A percentile compares a stretch with the other conserved stretches of the same genome.
These are phyloP conservation scores for Caenorhabditis inopinata DNA, from an alignment of 1,140 invertebrate species.

Conservation along the genomic window DNA sequence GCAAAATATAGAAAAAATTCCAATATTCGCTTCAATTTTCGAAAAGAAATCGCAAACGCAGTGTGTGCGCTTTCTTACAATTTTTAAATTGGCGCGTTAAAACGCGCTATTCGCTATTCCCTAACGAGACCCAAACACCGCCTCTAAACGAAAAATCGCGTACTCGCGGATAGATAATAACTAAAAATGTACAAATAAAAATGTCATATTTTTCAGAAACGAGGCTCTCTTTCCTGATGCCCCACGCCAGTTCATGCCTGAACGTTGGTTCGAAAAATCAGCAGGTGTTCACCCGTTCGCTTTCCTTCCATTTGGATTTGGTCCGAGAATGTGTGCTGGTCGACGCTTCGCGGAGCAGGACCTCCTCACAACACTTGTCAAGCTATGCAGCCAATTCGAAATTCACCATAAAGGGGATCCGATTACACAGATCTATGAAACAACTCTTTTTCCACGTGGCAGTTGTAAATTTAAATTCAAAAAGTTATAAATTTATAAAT, in stretches of 20 bases:
- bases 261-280: conserved; percentile 75
- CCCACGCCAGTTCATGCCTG: conserved; percentile 77
- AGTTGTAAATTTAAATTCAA: conserved; percentile 52
- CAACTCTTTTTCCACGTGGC: conserved; percentile 64
- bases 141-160: too few relatives aligned
- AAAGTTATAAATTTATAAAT: background rate
- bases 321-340: conserved; percentile 72
- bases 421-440: conserved; percentile 62
- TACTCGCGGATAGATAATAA: too few relatives aligned
- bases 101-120: too few relatives aligned
- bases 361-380: conserved; percentile 67
- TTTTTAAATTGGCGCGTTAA: too few relatives aligned
- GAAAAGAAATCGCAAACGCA: too few relatives aligned
- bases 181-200: background rate
- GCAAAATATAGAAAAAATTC: too few relatives aligned
- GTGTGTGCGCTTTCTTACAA: too few relatives aligned
- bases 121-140: too few relatives aligned
- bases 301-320: conserved; percentile 83
- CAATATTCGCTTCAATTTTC: too few relatives aligned
- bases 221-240: conserved; percentile 75
- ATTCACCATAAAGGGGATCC: conserved; percentile 61
- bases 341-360: conserved; percentile 68
- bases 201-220: conserved; percentile 70
- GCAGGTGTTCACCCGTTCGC: conserved; percentile 71
- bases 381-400: conserved; percentile 68